Evolutionary conservation across 2,888 invertebrate genomes (phyloP).

Genomic region (Erpobdella octoculata): DNA sequence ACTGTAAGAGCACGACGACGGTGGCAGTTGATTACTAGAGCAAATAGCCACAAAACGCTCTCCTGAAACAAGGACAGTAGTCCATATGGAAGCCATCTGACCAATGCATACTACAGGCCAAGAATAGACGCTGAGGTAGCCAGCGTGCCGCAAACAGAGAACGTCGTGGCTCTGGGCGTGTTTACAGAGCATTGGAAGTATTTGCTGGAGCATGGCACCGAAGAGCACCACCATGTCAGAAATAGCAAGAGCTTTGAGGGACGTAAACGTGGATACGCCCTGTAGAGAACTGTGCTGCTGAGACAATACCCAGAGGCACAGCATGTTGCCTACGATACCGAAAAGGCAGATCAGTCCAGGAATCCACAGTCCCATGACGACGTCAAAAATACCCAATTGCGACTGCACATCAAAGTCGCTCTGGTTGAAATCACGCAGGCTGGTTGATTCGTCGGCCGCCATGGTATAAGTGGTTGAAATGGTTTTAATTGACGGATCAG

Average conservation of each 20-base stretch:
- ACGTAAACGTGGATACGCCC: slow-evolving; percentile 33
- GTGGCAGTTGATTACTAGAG: slow-evolving; percentile 29
- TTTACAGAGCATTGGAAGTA: slow-evolving; percentile 34
- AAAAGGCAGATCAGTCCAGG: slow-evolving; percentile 35
- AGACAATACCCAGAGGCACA: slow-evolving; percentile 35
- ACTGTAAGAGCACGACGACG: neutral
- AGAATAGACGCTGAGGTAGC: slow-evolving; percentile 36
- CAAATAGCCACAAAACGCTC: slow-evolving; percentile 50
- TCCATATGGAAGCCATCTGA: slow-evolving; percentile 45
- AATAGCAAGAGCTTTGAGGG: slow-evolving; percentile 37
- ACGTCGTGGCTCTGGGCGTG: neutral
- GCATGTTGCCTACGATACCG: slow-evolving; percentile 36
- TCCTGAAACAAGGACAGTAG: slow-evolving; percentile 47
- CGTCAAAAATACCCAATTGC: slow-evolving; percentile 31
- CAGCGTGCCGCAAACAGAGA: slow-evolving; percentile 33
- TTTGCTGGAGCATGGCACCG: slow-evolving; percentile 36
- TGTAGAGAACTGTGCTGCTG: neutral
- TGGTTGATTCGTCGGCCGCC: no score
- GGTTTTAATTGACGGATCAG: no score
- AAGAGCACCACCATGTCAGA: slow-evolving; percentile 36
- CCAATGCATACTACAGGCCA: slow-evolving; percentile 39
- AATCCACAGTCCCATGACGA: slow-evolving; percentile 37
- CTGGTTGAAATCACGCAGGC: no score
- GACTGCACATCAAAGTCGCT: no score
- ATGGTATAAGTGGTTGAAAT: no score